A percentile compares a stretch with the other conserved stretches of the same genome.
phyloP scores from a whole-genome alignment of 2,797 vertebrate genomes.

The Gadopsis marmoratus region DNA sequence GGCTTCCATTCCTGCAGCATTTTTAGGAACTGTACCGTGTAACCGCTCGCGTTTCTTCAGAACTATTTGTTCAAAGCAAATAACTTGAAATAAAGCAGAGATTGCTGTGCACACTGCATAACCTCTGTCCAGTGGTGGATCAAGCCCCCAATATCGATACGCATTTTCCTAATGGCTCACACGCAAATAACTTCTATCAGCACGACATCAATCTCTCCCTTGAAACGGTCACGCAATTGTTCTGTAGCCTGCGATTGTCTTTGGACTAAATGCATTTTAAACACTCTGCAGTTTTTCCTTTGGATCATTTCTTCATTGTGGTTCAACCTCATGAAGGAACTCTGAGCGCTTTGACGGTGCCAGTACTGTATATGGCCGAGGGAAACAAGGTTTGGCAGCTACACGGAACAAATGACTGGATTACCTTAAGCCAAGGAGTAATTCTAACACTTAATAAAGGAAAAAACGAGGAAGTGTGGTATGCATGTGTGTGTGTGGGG shows the following conservation, averaged over 20 bases:
- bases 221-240: slow-evolving; percentile 51
- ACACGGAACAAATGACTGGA: slow-evolving; percentile 86
- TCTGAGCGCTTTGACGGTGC: slow-evolving; percentile 60
- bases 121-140: slow-evolving; percentile 44
- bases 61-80: slow-evolving; percentile 57
- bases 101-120: slow-evolving; percentile 36
- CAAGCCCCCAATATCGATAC: slow-evolving; percentile 13
- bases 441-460: slow-evolving; percentile 89
- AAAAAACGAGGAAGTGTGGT: slow-evolving; percentile 67
- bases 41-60: slow-evolving; percentile 38
- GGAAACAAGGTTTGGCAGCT: slow-evolving; percentile 86
- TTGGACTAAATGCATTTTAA: slow-evolving; percentile 54
- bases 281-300: slow-evolving; percentile 50
- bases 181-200: slow-evolving; percentile 55
- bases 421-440: slow-evolving; percentile 86
- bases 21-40: slow-evolving; percentile 50
- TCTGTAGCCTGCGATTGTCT: slow-evolving; percentile 56
- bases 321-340: slow-evolving; percentile 63
- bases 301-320: slow-evolving; percentile 45
- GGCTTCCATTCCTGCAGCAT: slow-evolving; percentile 43
- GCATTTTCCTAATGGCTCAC: slow-evolving; percentile 42
- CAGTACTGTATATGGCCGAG: slow-evolving; percentile 74
- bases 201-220: slow-evolving; percentile 57
- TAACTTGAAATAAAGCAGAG: slow-evolving; percentile 66
- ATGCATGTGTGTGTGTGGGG: slow-evolving; percentile 10